A percentile compares a stretch with the other conserved stretches of the same genome.
Conservation (phyloP, 2,888 invertebrate genomes). For the Xestia c-nigrum region DNA sequence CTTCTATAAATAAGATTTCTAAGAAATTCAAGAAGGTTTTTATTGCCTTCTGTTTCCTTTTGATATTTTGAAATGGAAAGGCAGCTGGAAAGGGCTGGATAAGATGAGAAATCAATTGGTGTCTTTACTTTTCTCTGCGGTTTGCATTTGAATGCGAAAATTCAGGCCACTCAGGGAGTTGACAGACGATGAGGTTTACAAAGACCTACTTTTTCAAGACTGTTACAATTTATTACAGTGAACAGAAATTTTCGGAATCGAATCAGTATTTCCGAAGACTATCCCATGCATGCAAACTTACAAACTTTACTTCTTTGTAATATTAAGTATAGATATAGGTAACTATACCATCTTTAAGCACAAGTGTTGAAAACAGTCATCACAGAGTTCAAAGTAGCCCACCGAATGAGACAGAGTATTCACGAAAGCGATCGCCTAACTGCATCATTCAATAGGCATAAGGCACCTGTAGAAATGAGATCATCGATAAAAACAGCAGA, state of each 20-base stretch:
- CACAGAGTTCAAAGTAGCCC: slow-evolving; percentile 11
- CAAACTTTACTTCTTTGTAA: too few species aligned
- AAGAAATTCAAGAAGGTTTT: background rate
- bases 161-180: background rate
- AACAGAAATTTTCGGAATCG: too few species aligned
- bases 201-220: too few species aligned
- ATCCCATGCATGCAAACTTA: too few species aligned
- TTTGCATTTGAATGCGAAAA: background rate
- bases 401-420: slow-evolving; percentile 6
- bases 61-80: background rate
- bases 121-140: background rate
- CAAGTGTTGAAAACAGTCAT: background rate
- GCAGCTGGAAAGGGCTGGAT: background rate
- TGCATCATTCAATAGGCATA: slow-evolving; percentile 39
- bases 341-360: background rate
- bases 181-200: too few species aligned
- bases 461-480: slow-evolving; percentile 65
- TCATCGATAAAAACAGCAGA: slow-evolving; percentile 68
- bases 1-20: slow-evolving; percentile 9
- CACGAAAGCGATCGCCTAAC: slow-evolving; percentile 42
- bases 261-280: too few species aligned
- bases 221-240: too few species aligned
- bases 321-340: too few species aligned
- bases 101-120: background rate
- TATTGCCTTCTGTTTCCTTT: background rate